phyloP scores from a whole-genome alignment of 2,888 invertebrate genomes.

The Plusia festucae region DNA sequence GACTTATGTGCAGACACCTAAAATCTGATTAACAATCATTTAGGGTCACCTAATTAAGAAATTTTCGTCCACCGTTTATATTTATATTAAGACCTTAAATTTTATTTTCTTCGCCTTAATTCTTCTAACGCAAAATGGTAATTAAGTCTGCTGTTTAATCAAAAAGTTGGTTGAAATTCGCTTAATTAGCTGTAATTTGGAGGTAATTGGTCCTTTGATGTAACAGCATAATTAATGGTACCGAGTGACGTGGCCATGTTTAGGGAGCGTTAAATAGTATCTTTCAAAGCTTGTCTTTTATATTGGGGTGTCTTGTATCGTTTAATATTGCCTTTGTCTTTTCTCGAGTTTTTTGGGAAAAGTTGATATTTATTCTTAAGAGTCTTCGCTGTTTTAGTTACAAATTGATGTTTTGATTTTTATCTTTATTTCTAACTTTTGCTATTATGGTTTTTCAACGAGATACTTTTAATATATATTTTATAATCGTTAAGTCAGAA shows the following conservation, averaged over 20 bases:
- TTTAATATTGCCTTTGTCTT: background rate
- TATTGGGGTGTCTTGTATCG: constrained; percentile 11
- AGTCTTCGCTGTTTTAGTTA: background rate
- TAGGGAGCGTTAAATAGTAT: constrained; percentile 20
- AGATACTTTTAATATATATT: too few species aligned
- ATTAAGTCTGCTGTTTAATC: constrained; percentile 57
- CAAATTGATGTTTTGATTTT: background rate
- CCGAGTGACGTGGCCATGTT: constrained; percentile 16
- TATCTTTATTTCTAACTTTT: background rate
- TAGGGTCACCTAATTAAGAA: too few species aligned
- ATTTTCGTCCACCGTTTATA: too few species aligned
- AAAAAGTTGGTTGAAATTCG: constrained; percentile 55
- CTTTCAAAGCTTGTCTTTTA: constrained; percentile 24
- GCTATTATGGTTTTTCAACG: too few species aligned
- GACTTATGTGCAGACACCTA: too few species aligned
- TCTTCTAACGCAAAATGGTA: constrained; percentile 25
- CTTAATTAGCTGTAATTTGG: constrained; percentile 55
- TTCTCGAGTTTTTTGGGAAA: background rate
- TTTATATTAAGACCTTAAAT: background rate
- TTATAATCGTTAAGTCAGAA: too few species aligned
- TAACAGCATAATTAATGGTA: constrained; percentile 50
- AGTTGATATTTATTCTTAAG: too few species aligned
- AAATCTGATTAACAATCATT: too few species aligned
- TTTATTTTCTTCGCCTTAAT: constrained; percentile 40
- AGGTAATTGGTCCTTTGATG: constrained; percentile 53